Evolutionary conservation across 2,888 invertebrate genomes (phyloP).

Genomic region (Magallana nippona): DNA sequence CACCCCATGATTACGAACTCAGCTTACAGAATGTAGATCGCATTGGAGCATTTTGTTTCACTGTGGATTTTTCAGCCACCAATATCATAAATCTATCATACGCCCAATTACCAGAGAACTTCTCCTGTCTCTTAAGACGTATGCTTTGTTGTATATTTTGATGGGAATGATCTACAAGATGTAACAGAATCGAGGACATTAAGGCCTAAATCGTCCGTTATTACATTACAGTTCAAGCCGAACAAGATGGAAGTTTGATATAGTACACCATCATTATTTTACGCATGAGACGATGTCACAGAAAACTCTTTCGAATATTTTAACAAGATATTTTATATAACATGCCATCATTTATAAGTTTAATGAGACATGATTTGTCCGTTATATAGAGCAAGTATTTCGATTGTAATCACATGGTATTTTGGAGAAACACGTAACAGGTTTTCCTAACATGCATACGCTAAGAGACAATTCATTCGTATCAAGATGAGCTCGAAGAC

Average conservation of each 20-base stretch:
- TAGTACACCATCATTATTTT: conserved; percentile 12
- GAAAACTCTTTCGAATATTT: not conserved
- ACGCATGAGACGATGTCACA: not conserved
- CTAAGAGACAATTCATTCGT: no score
- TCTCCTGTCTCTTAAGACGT: not conserved
- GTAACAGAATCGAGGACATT: not conserved
- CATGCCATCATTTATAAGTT: conserved; percentile 11
- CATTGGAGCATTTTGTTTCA: not conserved
- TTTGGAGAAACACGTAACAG: no score
- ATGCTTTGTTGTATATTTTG: not conserved
- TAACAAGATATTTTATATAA: not conserved
- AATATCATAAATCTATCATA: conserved; percentile 21
- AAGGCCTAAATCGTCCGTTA: not conserved
- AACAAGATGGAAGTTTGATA: not conserved
- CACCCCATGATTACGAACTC: conserved; percentile 1
- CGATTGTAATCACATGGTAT: no score
- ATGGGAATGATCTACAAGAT: not conserved
- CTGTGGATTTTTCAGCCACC: not conserved
- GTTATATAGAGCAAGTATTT: no score
- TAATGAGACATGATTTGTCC: no score
- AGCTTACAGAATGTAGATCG: not conserved
- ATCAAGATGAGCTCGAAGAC: no score
- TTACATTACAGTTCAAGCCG: not conserved
- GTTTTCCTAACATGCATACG: no score
- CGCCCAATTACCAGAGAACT: not conserved